Base-by-base conservation (phyloP, 2,888 invertebrate genomes). In the Rhagium mordax region DNA sequence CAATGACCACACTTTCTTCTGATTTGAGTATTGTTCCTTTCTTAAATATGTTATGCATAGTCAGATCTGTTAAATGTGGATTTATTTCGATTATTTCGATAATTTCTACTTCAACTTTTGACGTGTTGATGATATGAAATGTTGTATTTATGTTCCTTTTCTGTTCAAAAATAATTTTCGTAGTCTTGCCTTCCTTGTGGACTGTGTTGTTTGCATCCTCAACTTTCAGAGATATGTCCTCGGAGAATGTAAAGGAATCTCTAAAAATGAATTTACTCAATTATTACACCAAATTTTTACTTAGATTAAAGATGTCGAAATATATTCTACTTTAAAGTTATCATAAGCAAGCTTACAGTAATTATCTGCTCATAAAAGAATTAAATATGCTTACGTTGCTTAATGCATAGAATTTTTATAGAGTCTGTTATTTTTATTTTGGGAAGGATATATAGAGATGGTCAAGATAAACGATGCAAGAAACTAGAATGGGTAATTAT, bases 31-130 rank as follows among this genome's bases (percentile, higher is more conserved):
- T 10, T 15, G 24, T 10, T 8, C 64, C 72, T 60, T 29, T 72
- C 24, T 74, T 64, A 61, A 71, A 70, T 16, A 66, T 41, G 4
- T 47, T 33, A 5, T 33, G 1, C 15, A 74, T 20, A 6, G 6
- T 57, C 1, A 74, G 24, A 7, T 72, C 74, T 20, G 53, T 67
- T 21, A 70, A 18, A 16, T 66, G 47, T 5, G 65, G 55, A 61
- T 76, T 76, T 20, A 76, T 47, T n/a, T 69, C 29, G 16, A 76
- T 66, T 5, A 74, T 16, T 29, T 72, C 74, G n/a, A 68, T 49
- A 27, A 76, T 27, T 8, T 59, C 71, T 10, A 72, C 15, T 7
- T 27, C 27, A 13, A 33, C 49, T 2, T 62, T 16, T 6, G 55
- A 48, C 0, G 5, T 66, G 20, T 72, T 76, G 10, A 21, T 67